phyloP scores from a whole-genome alignment of 2,113 vertebrate genomes.

The Falcunculus frontatus region DNA sequence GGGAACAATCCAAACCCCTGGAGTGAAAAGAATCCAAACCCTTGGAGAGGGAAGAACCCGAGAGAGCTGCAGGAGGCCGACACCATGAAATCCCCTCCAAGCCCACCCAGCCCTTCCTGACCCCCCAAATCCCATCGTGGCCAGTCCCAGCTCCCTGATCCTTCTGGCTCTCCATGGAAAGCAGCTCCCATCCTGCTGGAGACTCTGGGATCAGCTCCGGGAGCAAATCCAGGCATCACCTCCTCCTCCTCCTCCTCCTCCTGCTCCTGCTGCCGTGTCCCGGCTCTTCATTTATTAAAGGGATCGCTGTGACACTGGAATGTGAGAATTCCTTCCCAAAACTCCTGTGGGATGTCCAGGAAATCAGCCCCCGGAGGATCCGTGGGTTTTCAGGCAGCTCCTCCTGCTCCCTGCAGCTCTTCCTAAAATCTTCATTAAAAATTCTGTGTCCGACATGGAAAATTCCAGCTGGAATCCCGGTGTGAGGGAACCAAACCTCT shows the following conservation, averaged over 20 bases:
- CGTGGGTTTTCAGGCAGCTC: background rate
- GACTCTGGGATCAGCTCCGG: background rate
- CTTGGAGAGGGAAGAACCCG: background rate
- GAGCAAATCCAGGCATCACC: background rate
- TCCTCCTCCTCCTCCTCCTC: background rate
- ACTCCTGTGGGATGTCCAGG: fast-evolving
- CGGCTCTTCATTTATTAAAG: fast-evolving
- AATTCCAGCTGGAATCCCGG: background rate
- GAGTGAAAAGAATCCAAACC: background rate
- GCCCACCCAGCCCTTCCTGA: background rate
- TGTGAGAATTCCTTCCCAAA: background rate
- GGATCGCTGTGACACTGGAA: fast-evolving
- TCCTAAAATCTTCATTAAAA: background rate
- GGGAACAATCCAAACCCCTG: background rate
- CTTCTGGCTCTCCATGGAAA: background rate
- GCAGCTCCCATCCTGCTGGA: background rate
- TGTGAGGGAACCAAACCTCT: fast-evolving
- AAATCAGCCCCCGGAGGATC: background rate
- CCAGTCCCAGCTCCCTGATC: background rate
- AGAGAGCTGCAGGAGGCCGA: background rate
- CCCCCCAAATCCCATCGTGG: background rate
- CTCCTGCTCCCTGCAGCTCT: background rate
- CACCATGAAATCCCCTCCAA: background rate
- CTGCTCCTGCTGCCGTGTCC: fast-evolving
- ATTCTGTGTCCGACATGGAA: fast-evolving